These are phyloP conservation scores for Trimorus sp. DNA, from an alignment of 2,888 invertebrate species.

Conservation along the genomic window DNA sequence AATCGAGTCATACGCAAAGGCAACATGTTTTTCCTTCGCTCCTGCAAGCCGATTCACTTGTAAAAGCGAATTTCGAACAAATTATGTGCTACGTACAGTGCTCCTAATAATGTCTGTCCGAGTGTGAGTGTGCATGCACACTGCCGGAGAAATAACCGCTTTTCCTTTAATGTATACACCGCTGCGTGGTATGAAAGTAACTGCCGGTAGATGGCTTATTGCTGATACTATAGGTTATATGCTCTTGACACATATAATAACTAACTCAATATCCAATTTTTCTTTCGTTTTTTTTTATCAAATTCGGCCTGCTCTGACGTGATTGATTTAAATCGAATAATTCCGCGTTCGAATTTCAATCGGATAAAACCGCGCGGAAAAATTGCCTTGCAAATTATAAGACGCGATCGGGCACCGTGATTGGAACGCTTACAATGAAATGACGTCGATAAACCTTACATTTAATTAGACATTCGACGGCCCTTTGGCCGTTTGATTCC, in stretches of 20 bases:
- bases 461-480: no score
- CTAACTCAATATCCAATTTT: slow-evolving; percentile 40
- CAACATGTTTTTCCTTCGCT: no score
- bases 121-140: neutral
- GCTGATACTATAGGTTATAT: slow-evolving; percentile 52
- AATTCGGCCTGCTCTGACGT: neutral
- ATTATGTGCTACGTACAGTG: neutral
- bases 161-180: slow-evolving; percentile 24
- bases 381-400: neutral
- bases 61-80: slow-evolving; percentile 6
- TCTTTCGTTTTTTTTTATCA: slow-evolving; percentile 10
- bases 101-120: no score
- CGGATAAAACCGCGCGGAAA: no score
- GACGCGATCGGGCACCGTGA: no score
- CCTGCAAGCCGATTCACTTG: no score
- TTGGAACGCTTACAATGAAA: no score
- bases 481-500: no score
- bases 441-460: no score
- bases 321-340: slow-evolving; percentile 27
- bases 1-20: no score
- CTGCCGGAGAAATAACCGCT: slow-evolving; percentile 19
- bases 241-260: slow-evolving; percentile 51
- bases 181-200: slow-evolving; percentile 36
- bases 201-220: slow-evolving; percentile 43
- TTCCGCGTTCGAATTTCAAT: no score